Evolutionary conservation across 2,888 invertebrate genomes (phyloP).

Genomic region (Nephrotoma flavescens): DNA sequence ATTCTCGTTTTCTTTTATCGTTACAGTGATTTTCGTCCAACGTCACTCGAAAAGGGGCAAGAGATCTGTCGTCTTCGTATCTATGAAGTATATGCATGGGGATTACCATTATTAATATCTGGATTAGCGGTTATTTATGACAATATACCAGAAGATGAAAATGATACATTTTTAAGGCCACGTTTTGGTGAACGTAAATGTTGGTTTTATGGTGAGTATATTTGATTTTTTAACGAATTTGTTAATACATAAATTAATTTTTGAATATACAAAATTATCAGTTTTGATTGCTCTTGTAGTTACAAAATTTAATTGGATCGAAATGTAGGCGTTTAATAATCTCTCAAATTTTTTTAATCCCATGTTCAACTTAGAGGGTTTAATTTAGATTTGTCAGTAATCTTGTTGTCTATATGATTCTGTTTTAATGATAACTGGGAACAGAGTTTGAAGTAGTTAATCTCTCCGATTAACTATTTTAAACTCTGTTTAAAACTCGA

Average conservation of each 20-base stretch:
- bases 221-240: background rate
- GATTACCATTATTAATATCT: constrained; percentile 62
- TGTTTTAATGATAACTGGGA: no score
- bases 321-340: no score
- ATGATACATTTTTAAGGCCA: constrained; percentile 50
- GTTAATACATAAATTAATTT: background rate
- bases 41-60: constrained; percentile 72
- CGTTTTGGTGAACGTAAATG: constrained; percentile 64
- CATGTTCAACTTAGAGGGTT: no score
- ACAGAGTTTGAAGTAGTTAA: no score
- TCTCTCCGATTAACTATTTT: no score
- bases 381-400: no score
- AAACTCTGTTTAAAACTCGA: no score
- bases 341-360: no score
- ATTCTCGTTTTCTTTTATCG: constrained; percentile 15
- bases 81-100: constrained; percentile 77
- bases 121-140: constrained; percentile 60
- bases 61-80: constrained; percentile 63
- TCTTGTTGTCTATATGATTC: no score
- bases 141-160: constrained; percentile 42
- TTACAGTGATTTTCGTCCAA: constrained; percentile 67
- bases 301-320: no score
- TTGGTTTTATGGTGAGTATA: constrained; percentile 63
- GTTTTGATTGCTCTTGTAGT: no score
- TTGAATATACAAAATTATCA: background rate